Percentiles rank a stretch among this genome's conserved stretches.
phyloP scores from a whole-genome alignment of 1,140 invertebrate species.

The Meteorus sp. region DNA sequence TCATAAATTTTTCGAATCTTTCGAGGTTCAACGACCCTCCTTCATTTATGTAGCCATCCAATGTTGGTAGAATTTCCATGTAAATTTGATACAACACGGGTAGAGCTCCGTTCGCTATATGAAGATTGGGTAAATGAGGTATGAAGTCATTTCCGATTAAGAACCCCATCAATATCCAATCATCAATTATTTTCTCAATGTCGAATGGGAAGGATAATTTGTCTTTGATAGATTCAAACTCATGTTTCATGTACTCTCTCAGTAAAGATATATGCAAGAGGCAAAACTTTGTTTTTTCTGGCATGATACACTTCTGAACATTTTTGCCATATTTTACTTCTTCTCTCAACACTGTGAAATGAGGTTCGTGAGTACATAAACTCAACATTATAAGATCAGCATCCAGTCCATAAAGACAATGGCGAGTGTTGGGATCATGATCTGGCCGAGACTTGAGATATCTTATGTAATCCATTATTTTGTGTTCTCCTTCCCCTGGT shows the following conservation, averaged over 20 bases:
- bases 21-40: conserved; percentile 79
- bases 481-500: conserved; percentile 97
- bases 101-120: conserved; percentile 88
- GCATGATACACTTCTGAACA: conserved; percentile 62
- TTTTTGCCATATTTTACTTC: conserved; percentile 80
- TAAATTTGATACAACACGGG: conserved; percentile 87
- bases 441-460: conserved; percentile 79
- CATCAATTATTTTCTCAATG: conserved; percentile 77
- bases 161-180: conserved; percentile 92
- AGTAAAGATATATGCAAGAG: conserved; percentile 89
- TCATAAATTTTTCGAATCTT: conserved; percentile 87
- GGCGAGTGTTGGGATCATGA: conserved; percentile 86
- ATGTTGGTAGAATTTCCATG: conserved; percentile 79
- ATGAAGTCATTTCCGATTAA: conserved; percentile 98
- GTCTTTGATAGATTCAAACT: conserved; percentile 79
- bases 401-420: conserved; percentile 95
- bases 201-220: conserved; percentile 71
- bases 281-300: conserved; percentile 92
- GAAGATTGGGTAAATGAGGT: conserved; percentile 89
- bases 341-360: conserved; percentile 89
- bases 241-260: conserved; percentile 90
- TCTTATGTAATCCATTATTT: conserved; percentile 97
- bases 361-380: conserved; percentile 90
- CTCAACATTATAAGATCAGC: conserved; percentile 96
- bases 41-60: conserved; percentile 96